Percentiles rank a stretch among this genome's conserved stretches.
These are phyloP conservation scores for Ginglymostoma cirratum DNA, from an alignment of 2,113 vertebrate genomes.

Conservation along the genomic window DNA sequence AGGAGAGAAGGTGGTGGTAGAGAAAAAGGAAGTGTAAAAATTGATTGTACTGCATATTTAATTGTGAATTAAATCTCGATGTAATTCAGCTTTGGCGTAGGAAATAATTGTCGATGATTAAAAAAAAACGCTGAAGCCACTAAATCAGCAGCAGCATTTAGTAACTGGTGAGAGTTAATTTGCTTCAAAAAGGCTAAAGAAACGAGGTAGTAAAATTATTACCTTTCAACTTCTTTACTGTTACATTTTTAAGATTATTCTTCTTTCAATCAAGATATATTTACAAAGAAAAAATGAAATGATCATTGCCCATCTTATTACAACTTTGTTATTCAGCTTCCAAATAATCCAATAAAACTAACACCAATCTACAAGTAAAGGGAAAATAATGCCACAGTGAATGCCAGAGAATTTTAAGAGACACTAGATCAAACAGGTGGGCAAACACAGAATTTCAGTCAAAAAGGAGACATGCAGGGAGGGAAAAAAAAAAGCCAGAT, in stretches of 20 bases:
- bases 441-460: not conserved
- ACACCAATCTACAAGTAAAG: too few species aligned
- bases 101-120: not conserved
- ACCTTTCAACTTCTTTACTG: not conserved
- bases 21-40: slow-evolving; percentile 47
- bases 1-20: slow-evolving; percentile 27
- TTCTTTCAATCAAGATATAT: not conserved
- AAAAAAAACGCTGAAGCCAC: not conserved
- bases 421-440: not conserved
- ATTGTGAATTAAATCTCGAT: not conserved
- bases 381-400: slow-evolving; percentile 59
- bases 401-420: not conserved
- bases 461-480: not conserved
- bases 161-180: not conserved
- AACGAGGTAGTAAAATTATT: not conserved
- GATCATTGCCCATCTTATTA: not conserved
- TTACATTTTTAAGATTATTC: not conserved
- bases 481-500: not conserved
- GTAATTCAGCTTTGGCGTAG: not conserved
- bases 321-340: not conserved
- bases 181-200: not conserved
- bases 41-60: slow-evolving; percentile 40
- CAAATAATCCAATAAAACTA: not conserved
- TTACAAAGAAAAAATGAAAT: not conserved
- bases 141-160: not conserved